phyloP scores from a whole-genome alignment of 2,888 invertebrate species.

The Leptothorax acervorum region DNA sequence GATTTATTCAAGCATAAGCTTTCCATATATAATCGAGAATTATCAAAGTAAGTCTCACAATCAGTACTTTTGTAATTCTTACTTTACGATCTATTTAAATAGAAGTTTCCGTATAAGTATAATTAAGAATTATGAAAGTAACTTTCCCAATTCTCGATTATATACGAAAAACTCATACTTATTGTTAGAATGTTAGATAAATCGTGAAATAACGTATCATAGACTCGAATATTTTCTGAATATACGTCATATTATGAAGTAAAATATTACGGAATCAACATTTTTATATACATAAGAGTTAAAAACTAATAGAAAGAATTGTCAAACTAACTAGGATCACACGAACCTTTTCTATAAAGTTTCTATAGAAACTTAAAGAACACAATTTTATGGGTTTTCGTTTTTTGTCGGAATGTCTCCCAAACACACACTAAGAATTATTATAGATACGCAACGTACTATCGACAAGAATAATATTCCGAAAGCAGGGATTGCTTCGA shows the following conservation, averaged over 20 bases:
- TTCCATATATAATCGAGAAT: background rate
- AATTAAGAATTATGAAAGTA: too few species aligned
- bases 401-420: background rate
- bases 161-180: background rate
- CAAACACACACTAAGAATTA: background rate
- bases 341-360: background rate
- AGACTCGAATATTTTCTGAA: background rate
- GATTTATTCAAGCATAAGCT: background rate
- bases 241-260: background rate
- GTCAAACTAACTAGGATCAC: background rate
- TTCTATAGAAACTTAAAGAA: background rate
- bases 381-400: background rate
- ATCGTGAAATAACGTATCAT: background rate
- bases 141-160: background rate
- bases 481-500: conserved; percentile 39
- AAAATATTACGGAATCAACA: background rate
- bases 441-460: background rate
- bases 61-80: background rate
- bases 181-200: background rate
- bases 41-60: background rate
- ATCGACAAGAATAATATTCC: conserved; percentile 38
- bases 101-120: background rate
- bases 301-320: background rate
- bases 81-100: background rate
- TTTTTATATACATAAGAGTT: background rate